Conservation (phyloP, 1,140 invertebrate species). For the Ceratina calcarata region DNA sequence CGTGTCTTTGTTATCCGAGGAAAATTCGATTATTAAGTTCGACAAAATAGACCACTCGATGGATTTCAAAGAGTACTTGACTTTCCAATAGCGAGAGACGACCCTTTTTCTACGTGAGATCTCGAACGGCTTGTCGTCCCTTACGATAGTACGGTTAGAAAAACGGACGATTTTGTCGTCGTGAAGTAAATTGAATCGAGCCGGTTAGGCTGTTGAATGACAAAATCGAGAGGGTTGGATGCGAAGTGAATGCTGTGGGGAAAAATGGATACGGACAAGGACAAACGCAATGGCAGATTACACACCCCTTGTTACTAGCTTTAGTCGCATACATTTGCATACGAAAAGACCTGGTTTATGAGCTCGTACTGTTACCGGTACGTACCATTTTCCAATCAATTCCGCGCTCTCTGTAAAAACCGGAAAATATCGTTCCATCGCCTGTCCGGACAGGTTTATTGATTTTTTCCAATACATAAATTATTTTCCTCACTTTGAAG, state of each 20-base stretch:
- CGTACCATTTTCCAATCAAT: slow-evolving; percentile 61
- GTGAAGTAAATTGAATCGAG: slow-evolving; percentile 70
- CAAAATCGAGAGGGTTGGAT: slow-evolving; percentile 24
- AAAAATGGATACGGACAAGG: slow-evolving; percentile 1
- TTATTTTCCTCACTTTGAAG: too few species aligned
- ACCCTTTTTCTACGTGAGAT: slow-evolving; percentile 24
- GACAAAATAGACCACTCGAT: background rate
- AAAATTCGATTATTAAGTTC: slow-evolving; percentile 5
- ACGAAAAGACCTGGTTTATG: slow-evolving; percentile 52
- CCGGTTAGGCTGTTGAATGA: slow-evolving; percentile 46
- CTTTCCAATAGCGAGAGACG: slow-evolving; percentile 15
- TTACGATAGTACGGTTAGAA: slow-evolving; percentile 61
- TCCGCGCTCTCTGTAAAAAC: slow-evolving; percentile 20
- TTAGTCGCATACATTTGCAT: slow-evolving; percentile 58
- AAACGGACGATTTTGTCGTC: slow-evolving; percentile 72
- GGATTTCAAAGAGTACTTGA: slow-evolving; percentile 31
- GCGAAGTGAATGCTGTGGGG: slow-evolving; percentile 3
- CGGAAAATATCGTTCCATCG: slow-evolving; percentile 1
- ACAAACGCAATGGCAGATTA: slow-evolving; percentile 20
- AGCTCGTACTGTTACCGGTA: slow-evolving; percentile 56
- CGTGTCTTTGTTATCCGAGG: background rate
- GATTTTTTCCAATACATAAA: background rate
- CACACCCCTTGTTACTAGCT: slow-evolving; percentile 35
- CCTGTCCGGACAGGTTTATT: background rate
- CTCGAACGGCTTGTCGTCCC: slow-evolving; percentile 18